phyloP scores from a whole-genome alignment of 2,888 invertebrate genomes.

The Hofmannophila pseudospretella region DNA sequence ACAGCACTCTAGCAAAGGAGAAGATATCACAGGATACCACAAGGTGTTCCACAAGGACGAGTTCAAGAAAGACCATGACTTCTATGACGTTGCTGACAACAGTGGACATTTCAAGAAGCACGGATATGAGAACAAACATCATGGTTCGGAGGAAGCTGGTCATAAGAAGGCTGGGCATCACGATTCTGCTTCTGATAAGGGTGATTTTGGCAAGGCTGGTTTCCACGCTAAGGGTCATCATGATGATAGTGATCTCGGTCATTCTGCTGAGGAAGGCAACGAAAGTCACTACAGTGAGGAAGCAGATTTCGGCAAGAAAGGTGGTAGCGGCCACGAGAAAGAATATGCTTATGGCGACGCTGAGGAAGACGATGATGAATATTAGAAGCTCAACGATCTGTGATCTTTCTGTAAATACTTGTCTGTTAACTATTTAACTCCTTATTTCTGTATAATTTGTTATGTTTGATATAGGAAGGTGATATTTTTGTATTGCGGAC shows the following conservation, averaged over 20 bases:
- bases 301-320: conserved; percentile 75
- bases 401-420: conserved; percentile 43
- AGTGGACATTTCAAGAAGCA: conserved; percentile 82
- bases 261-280: conserved; percentile 76
- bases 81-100: conserved; percentile 84
- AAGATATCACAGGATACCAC: conserved; percentile 84
- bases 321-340: conserved; percentile 63
- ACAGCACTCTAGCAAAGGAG: conserved; percentile 82
- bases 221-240: conserved; percentile 76
- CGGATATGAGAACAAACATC: conserved; percentile 74
- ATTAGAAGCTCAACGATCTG: conserved; percentile 21
- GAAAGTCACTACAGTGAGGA: conserved; percentile 74
- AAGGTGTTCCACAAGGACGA: conserved; percentile 87
- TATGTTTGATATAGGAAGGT: conserved; percentile 58
- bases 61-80: conserved; percentile 86
- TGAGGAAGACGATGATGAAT: conserved; percentile 43
- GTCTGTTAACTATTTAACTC: conserved; percentile 40
- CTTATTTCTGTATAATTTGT: conserved; percentile 46
- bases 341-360: conserved; percentile 62
- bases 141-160: conserved; percentile 74
- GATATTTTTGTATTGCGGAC: conserved; percentile 49
- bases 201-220: conserved; percentile 75
- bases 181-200: conserved; percentile 71
- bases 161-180: conserved; percentile 76
- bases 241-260: conserved; percentile 72